phyloP scores from a whole-genome alignment of 2,113 vertebrate species.

The Todiramphus saurophagus region DNA sequence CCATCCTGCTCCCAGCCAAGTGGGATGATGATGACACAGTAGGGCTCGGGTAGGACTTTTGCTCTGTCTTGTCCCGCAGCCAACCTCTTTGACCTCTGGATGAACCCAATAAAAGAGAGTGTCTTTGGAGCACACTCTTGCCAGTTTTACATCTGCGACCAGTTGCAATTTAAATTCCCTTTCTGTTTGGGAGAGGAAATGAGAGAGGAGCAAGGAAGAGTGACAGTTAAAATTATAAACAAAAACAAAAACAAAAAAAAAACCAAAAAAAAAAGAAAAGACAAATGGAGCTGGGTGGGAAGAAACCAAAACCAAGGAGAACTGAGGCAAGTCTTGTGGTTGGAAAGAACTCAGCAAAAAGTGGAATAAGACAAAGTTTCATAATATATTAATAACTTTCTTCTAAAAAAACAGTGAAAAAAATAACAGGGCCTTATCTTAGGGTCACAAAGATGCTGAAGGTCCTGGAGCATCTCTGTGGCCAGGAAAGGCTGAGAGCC shows the following conservation, averaged over 20 bases:
- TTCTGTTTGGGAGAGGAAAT: conserved; percentile 5
- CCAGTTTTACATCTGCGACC: background rate
- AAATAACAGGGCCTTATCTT: background rate
- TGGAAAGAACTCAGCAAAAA: background rate
- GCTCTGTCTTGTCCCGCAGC: conserved; percentile 15
- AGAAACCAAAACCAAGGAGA: background rate
- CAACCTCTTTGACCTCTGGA: conserved; percentile 57
- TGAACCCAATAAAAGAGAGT: conserved; percentile 33
- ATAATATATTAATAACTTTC: background rate
- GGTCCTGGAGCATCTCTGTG: too few relatives aligned
- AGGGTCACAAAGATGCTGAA: background rate
- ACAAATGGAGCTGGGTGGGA: background rate
- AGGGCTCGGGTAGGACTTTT: background rate
- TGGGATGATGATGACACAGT: conserved; percentile 6
- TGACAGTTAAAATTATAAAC: background rate
- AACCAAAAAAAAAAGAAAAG: too few relatives aligned
- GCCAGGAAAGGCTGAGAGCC: too few relatives aligned
- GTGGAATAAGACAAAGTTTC: background rate
- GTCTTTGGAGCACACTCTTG: background rate
- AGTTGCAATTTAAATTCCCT: conserved; percentile 32
- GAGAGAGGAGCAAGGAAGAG: background rate
- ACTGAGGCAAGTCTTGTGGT: background rate
- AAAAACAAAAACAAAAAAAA: background rate
- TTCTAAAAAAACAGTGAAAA: background rate
- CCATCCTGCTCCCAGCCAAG: background rate